Base-by-base conservation (phyloP, 2,797 vertebrate genomes). In the Psittacula derbiana region DNA sequence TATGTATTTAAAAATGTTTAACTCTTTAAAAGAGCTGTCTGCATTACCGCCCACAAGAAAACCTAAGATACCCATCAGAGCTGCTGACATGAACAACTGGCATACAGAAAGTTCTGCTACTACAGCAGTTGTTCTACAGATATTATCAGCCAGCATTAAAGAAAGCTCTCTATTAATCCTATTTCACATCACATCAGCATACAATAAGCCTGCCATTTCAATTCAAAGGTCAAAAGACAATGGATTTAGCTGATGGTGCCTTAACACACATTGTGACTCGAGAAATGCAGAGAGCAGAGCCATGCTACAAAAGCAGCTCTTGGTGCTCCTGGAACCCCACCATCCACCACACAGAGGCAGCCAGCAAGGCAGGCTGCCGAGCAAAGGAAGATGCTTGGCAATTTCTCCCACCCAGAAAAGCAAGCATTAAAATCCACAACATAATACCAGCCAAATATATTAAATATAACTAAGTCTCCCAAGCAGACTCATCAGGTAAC, bases 101-200 rank as follows among this genome's bases (percentile, higher is more conserved):
- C 33, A 33, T 3, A 46, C 33, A 80, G 19, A 72, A 82, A 90
- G 80, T 52, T 85, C 88, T 86, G 66, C 93, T 67, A 87, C 47
- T 36, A 60, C 74, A 92, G 88, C 64, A 91, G 70, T 66, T 5
- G 1, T 55, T 88, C 49, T 30, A 81, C 50, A 95, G 92, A 93
- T 81, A 92, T 4, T 88, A 95, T 93, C 74, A n/a, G 62, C 47
- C 6, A 2, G 74, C 82, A 82, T 64, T 75, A 41, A 71, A 86
- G 80, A 80, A 50, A 44, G 47, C 52, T 73, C 78, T 49, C 23
- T 41, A 92, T 89, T 94, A 92, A 94, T 93, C 74, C 88, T n/a
- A 60, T 52, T 95, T 86, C 81, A 70, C 81, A 72, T 84, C 92
- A 65, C 83, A 90, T 87, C 83, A 89, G 88, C 83, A 85, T 40